A percentile compares a stretch with the other conserved stretches of the same genome.
These are phyloP conservation scores for Nomada hirtipes DNA, from an alignment of 2,888 invertebrate genomes.

Conservation along the genomic window DNA sequence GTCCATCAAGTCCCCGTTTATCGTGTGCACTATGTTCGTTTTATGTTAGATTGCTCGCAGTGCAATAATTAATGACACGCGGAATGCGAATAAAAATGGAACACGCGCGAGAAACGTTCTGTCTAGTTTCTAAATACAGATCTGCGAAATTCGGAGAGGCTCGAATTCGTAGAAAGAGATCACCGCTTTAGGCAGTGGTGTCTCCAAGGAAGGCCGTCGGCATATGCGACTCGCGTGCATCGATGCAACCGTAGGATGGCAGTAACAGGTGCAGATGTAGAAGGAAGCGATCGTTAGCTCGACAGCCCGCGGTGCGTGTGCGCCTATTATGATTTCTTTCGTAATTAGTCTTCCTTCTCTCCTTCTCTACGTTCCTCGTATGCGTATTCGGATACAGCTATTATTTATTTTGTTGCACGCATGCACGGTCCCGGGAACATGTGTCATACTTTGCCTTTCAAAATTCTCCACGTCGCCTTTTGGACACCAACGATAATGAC, in stretches of 20 bases:
- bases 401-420: slow-evolving; percentile 75
- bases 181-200: slow-evolving; percentile 69
- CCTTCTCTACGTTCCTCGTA: slow-evolving; percentile 37
- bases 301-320: slow-evolving; percentile 76
- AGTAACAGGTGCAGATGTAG: slow-evolving; percentile 81
- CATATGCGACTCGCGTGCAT: slow-evolving; percentile 83
- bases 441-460: slow-evolving; percentile 48
- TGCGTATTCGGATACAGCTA: slow-evolving; percentile 66
- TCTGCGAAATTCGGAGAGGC: slow-evolving; percentile 10
- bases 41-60: not conserved
- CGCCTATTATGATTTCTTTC: slow-evolving; percentile 80
- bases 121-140: not conserved
- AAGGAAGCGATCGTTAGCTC: slow-evolving; percentile 81
- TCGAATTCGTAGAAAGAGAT: slow-evolving; percentile 9
- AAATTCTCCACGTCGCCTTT: slow-evolving; percentile 13
- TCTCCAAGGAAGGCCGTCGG: slow-evolving; percentile 75
- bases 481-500: slow-evolving; percentile 15
- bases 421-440: slow-evolving; percentile 58
- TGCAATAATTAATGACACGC: not conserved
- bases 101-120: not conserved
- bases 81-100: not conserved
- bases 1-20: slow-evolving; percentile 41
- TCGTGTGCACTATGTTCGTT: not conserved
- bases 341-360: slow-evolving; percentile 73
- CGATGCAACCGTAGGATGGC: slow-evolving; percentile 71